Conservation (phyloP, 2,797 vertebrate genomes). For the Phoebastria nigripes region DNA sequence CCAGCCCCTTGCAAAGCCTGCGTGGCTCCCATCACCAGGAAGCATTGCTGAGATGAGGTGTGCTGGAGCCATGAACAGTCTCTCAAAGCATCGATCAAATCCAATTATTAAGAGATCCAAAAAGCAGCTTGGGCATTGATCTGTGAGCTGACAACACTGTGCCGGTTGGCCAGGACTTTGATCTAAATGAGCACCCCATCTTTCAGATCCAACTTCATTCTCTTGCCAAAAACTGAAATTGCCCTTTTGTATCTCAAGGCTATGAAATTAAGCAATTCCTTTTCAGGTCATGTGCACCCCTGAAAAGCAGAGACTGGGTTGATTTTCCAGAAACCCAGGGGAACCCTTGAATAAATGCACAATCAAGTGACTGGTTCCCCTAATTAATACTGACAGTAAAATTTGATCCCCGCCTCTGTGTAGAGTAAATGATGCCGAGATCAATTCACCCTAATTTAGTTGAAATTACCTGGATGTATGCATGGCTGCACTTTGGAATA, state of each 20-base stretch:
- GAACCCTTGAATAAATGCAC: background rate
- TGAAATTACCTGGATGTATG: background rate
- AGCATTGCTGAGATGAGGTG: background rate
- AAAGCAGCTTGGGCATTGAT: background rate
- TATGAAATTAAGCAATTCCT: background rate
- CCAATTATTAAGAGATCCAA: background rate
- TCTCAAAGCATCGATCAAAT: background rate
- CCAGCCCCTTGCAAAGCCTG: background rate
- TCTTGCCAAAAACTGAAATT: background rate
- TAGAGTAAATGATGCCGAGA: background rate
- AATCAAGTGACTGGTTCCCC: background rate
- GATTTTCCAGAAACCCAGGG: background rate
- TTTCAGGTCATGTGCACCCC: background rate
- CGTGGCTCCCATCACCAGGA: background rate
- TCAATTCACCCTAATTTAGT: background rate
- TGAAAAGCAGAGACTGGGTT: background rate
- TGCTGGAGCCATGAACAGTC: background rate
- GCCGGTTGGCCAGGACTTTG: background rate
- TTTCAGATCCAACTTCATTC: background rate
- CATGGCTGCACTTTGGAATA: background rate
- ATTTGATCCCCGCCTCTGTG: background rate
- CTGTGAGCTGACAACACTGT: background rate
- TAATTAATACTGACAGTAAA: background rate
- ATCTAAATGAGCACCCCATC: background rate
- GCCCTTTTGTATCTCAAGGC: background rate